phyloP scores from a whole-genome alignment of 1,140 invertebrate species.

The Drosophila auraria region DNA sequence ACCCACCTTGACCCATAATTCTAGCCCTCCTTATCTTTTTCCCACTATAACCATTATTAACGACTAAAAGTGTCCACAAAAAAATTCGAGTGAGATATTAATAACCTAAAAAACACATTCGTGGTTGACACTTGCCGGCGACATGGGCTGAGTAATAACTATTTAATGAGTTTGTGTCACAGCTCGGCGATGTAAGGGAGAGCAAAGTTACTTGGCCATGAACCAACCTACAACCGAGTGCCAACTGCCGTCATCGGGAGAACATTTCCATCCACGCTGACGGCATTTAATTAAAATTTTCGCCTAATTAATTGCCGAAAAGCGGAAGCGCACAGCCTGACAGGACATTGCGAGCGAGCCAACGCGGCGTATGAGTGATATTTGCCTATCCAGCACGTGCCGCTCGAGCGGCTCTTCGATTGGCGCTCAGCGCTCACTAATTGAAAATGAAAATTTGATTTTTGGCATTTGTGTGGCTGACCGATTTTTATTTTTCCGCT shows the following conservation, averaged over 20 bases:
- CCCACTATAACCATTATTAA: slow-evolving; percentile 37
- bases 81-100: slow-evolving; percentile 57
- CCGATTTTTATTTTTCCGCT: slow-evolving; percentile 18
- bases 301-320: slow-evolving; percentile 76
- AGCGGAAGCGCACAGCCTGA: slow-evolving; percentile 39
- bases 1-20: slow-evolving; percentile 24
- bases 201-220: slow-evolving; percentile 46
- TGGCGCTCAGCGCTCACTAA: slow-evolving; percentile 39
- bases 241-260: slow-evolving; percentile 50
- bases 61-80: slow-evolving; percentile 32
- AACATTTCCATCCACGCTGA: slow-evolving; percentile 47
- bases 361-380: slow-evolving; percentile 68
- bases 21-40: background rate
- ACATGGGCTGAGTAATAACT: slow-evolving; percentile 70
- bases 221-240: slow-evolving; percentile 33
- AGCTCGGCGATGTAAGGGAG: slow-evolving; percentile 20
- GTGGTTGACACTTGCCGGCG: slow-evolving; percentile 47
- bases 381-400: slow-evolving; percentile 21
- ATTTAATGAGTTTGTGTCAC: slow-evolving; percentile 72
- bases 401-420: slow-evolving; percentile 37
- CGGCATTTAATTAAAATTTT: slow-evolving; percentile 79
- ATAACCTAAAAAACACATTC: slow-evolving; percentile 63
- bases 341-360: slow-evolving; percentile 47
- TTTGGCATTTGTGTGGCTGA: slow-evolving; percentile 36
- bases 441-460: slow-evolving; percentile 63